Evolutionary conservation across 2,797 vertebrate species (phyloP).

Genomic region (Mormyrus hasselquistii): DNA sequence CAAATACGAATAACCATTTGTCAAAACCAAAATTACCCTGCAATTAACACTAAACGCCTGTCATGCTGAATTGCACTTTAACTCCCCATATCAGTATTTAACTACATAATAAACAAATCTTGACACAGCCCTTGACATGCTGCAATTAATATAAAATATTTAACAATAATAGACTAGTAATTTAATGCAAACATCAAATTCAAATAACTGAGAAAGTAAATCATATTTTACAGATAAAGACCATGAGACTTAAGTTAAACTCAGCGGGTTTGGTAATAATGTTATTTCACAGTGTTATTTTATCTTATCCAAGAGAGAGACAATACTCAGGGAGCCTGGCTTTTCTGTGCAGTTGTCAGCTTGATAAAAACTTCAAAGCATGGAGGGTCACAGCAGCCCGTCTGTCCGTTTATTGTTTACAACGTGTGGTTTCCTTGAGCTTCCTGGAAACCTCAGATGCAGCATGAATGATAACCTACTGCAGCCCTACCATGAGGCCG

Average conservation of each 20-base stretch:
- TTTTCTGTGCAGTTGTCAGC: background rate
- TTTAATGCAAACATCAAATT: background rate
- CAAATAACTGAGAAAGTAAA: background rate
- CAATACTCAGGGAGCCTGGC: background rate
- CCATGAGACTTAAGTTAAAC: background rate
- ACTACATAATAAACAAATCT: background rate
- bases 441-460: background rate
- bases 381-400: background rate
- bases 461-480: background rate
- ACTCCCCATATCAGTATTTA: background rate
- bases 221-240: background rate
- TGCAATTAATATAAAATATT: background rate
- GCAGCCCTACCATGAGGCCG: background rate
- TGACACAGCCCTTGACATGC: background rate
- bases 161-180: background rate
- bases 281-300: background rate
- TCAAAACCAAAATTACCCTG: background rate
- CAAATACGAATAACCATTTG: background rate
- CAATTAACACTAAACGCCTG: background rate
- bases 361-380: constrained; percentile 3
- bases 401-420: background rate
- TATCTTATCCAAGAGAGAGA: background rate
- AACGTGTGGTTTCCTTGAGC: background rate
- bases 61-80: background rate
- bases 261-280: background rate